Conservation (phyloP, 2,888 invertebrate genomes). For the Watsonalla binaria region DNA sequence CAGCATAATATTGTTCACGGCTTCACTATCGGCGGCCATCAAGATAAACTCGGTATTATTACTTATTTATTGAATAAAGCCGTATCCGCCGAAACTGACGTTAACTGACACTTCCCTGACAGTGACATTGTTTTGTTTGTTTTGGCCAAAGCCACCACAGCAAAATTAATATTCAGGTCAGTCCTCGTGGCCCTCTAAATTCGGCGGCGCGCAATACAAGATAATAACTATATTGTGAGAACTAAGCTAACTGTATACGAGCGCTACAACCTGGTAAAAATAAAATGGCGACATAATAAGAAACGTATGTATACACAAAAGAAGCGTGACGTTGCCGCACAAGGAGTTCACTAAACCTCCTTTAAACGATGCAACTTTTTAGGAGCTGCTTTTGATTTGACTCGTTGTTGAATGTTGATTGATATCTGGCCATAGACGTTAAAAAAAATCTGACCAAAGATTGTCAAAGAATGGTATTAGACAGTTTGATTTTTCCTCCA, state of each 20-base stretch:
- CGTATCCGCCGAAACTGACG: constrained; percentile 4
- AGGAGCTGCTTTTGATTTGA: neutral
- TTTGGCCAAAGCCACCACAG: constrained; percentile 8
- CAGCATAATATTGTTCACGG: constrained; percentile 12
- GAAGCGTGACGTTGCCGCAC: neutral
- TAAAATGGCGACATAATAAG: neutral
- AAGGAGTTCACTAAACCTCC: neutral
- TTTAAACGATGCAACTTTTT: neutral
- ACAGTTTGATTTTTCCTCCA: too few relatives aligned
- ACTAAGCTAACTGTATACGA: constrained; percentile 1
- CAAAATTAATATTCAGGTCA: constrained; percentile 13
- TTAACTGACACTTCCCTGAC: constrained; percentile 23
- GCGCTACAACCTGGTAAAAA: neutral
- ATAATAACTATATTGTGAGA: neutral
- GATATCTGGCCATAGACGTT: neutral
- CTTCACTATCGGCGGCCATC: constrained; percentile 9
- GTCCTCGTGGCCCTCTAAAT: constrained; percentile 1
- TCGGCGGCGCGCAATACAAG: neutral
- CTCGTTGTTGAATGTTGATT: neutral
- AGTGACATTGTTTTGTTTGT: constrained; percentile 20
- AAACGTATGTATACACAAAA: neutral
- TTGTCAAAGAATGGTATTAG: neutral
- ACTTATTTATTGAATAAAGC: neutral
- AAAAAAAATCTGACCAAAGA: neutral
- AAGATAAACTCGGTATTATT: neutral